Evolutionary conservation across 2,113 vertebrate species (phyloP).

Genomic region (Microtus montanus): DNA sequence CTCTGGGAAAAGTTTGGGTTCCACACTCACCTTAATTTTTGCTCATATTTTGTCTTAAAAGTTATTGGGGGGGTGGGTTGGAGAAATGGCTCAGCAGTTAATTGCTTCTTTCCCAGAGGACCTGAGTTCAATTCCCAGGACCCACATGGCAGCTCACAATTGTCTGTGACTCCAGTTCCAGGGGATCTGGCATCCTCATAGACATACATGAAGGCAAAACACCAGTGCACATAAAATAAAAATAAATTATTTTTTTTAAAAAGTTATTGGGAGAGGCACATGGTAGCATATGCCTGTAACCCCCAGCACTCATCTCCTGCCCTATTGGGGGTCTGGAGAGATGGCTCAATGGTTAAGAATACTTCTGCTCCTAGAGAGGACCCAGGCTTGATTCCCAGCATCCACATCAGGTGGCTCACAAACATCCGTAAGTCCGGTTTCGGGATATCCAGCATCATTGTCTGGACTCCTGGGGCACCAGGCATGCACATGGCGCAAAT

Average conservation of each 20-base stretch:
- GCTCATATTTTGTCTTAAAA: constrained; percentile 40
- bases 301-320: not conserved
- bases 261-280: not conserved
- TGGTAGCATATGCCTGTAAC: not conserved
- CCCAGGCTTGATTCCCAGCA: not conserved
- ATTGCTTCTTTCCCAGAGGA: too few species aligned
- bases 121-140: too few species aligned
- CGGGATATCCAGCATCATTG: not conserved
- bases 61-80: not conserved
- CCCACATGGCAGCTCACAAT: too few species aligned
- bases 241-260: too few species aligned
- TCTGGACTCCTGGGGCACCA: not conserved
- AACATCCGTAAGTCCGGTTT: not conserved
- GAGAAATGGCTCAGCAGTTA: too few species aligned
- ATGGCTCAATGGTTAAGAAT: not conserved
- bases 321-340: not conserved
- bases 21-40: constrained; percentile 48
- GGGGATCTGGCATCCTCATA: too few species aligned
- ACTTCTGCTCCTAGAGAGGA: not conserved
- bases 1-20: constrained; percentile 14
- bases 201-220: too few species aligned
- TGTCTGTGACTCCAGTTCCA: too few species aligned
- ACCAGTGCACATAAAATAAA: too few species aligned
- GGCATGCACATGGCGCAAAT: too few species aligned
- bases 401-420: not conserved